These are phyloP conservation scores for Formica exsecta DNA, from an alignment of 1,140 invertebrate genomes.

Conservation along the genomic window DNA sequence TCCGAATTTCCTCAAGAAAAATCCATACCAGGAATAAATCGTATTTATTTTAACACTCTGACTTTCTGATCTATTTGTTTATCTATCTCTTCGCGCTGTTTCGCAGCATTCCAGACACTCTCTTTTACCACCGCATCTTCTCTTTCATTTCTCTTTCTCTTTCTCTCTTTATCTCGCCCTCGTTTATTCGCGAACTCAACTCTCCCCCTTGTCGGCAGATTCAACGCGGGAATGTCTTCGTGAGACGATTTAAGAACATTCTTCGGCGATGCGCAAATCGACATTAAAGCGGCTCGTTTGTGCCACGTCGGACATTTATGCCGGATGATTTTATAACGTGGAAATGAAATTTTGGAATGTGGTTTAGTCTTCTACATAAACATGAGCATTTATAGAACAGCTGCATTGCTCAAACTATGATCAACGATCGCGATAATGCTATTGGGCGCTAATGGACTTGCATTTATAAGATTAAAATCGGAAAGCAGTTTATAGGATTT, in stretches of 20 bases:
- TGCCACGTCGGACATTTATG: slow-evolving; percentile 12
- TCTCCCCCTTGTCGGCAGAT: slow-evolving; percentile 4
- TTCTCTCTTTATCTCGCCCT: neutral
- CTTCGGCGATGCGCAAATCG: slow-evolving; percentile 64
- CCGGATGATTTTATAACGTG: slow-evolving; percentile 18
- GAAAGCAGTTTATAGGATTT: neutral
- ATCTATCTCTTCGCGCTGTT: neutral
- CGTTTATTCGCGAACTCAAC: neutral
- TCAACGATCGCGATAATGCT: slow-evolving; percentile 14
- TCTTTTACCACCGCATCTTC: neutral
- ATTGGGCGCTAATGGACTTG: neutral
- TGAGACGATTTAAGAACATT: slow-evolving; percentile 48
- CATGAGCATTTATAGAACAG: slow-evolving; percentile 30
- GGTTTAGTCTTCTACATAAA: slow-evolving; percentile 9
- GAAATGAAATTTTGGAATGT: slow-evolving; percentile 59
- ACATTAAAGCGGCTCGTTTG: neutral
- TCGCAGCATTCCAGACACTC: neutral
- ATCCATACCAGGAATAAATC: neutral
- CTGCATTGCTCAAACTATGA: neutral
- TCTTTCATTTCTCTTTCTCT: neutral
- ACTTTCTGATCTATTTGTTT: neutral
- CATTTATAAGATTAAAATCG: neutral
- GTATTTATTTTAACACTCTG: slow-evolving; percentile 1
- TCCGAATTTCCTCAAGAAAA: neutral
- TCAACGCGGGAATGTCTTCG: slow-evolving; percentile 46